Base-by-base conservation (phyloP, 2,888 invertebrate species). In the Biston stratarius region DNA sequence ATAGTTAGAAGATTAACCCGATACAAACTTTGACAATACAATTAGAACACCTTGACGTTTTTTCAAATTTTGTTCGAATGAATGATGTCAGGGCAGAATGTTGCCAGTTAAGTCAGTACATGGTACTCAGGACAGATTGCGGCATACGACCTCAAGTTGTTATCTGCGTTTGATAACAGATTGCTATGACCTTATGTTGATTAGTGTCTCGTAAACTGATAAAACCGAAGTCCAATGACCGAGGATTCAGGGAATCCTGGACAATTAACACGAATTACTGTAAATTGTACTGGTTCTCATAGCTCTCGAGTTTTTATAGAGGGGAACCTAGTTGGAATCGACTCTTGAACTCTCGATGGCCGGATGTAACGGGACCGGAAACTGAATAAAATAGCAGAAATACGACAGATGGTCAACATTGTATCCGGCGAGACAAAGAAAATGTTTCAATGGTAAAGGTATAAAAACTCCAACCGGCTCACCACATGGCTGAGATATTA, bases 1-100 rank as follows among this genome's bases (percentile, higher is more conserved):
- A 90, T 90, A 88, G 91, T 89, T 80, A 79, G 77, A 85, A 92
- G 91, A 92, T 94, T 92, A 93, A 93, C 92, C 92, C 91, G 92
- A 91, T 89, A 88, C 84, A 83, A 82, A 77, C 67, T 78, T 74
- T 75, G 75, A 87, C 85, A 88, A 89, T 89, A 83, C 83, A 84
- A 84, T 82, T 78, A 77, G 87, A 87, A 90, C 92, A 92, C 91
- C 92, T 92, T 93, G 90, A 84, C 75, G 81, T 88, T 89, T 86
- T 84, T 88, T 89, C 85, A 77, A 74, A 72, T 74, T 75, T 65
- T 76, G 58, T 56, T 57, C 64, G 78, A 74, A 81, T 82, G 79
- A 82, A 84, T 78, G 77, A 75, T 73, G 75, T 75, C 75, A 78
- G 77, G 70, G 74, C 70, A 73, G 73, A 74, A 77, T 71, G 74